phyloP scores from a whole-genome alignment of 2,797 vertebrate species.

The Sarcophilus harrisii region DNA sequence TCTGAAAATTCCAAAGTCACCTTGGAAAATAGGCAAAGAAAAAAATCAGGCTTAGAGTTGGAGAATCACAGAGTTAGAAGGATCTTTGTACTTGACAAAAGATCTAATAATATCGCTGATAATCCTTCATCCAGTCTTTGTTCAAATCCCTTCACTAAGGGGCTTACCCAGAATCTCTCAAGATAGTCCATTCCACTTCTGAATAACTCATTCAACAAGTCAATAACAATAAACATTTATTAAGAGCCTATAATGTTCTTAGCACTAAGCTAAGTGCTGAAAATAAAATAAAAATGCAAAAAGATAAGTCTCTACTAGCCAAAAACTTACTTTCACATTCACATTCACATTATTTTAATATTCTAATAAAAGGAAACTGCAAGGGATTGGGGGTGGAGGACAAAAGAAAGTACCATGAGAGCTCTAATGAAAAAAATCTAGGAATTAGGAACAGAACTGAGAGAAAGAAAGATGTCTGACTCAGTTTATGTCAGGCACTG shows the following conservation, averaged over 20 bases:
- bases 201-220: background rate
- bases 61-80: background rate
- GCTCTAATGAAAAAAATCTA: background rate
- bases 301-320: background rate
- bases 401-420: background rate
- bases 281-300: background rate
- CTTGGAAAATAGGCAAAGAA: conserved; percentile 21
- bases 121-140: background rate
- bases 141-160: background rate
- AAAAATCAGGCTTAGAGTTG: background rate
- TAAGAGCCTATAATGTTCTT: background rate
- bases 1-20: conserved; percentile 11
- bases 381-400: background rate
- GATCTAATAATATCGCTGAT: background rate
- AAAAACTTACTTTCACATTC: background rate
- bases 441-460: background rate
- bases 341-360: background rate
- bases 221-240: background rate
- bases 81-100: background rate
- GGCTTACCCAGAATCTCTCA: background rate
- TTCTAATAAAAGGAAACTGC: background rate
- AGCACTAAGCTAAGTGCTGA: background rate
- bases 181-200: background rate
- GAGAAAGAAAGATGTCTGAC: background rate
- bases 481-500: background rate